Evolutionary conservation across 2,888 invertebrate species (phyloP), one percentile per base, ranked within the genome.

Genomic region (Caradrina kadenii): DNA sequence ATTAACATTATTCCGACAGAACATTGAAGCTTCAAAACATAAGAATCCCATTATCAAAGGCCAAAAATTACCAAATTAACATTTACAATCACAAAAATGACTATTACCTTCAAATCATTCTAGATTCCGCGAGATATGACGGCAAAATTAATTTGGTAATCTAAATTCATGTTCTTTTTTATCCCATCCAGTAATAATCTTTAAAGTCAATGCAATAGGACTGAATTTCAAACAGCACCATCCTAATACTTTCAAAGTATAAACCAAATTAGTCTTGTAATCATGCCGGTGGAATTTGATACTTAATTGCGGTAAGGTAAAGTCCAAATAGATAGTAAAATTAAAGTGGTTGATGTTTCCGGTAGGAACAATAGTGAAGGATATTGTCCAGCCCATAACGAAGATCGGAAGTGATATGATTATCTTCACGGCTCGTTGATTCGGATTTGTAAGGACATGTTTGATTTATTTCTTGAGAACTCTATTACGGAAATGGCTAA

Each of bases 331-430:
- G 61, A 75, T 64, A 49, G 64, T 70, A 58, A 49, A 69, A 26
- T 60, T 69, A 65, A 68, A 65, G 58, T 69, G 60, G 80, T 77
- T 58, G 65, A 79, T 58, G 78, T 75, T 76, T 87, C 87, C 85
- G 82, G 73, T 76, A 65, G 70, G 77, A 85, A 88, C 88, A 88
- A 88, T 86, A 73, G 83, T 69, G 82, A 86, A 87, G 86, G 88
- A 81, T 87, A 83, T 77, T 81, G 80, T 83, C 81, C 81, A 82
- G 81, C 69, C 62, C 64, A 69, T 68, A 69, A 74, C 64, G 50
- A 45, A 81, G 84, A 86, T 87, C 84, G 87, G 87, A 86, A 84
- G 81, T 79, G 77, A 81, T 83, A 83, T 79, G 78, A 79, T 83
- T 81, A 85, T 86, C 86, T 86, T 83, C 79, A 83, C 69, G 83